Base-by-base conservation (phyloP, 2,797 vertebrate species). In the Lutjanus campechanus region DNA sequence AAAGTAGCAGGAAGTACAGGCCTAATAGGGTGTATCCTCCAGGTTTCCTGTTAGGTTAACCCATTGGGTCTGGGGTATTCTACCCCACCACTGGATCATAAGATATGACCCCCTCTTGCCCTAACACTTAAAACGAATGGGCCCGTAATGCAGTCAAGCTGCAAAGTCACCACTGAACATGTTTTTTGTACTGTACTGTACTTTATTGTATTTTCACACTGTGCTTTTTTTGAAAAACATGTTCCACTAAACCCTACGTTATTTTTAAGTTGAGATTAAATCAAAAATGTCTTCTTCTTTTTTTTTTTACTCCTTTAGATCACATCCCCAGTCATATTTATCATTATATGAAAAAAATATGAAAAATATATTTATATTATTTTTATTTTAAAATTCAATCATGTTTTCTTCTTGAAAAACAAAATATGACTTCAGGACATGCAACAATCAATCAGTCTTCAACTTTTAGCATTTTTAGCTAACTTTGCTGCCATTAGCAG, bases 1-100 rank as follows among this genome's bases (percentile, higher is more conserved):
- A 95, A 96, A 96, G 94, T 90, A 77, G 81, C 91, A 93, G 93
- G 96, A 96, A 94, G 92, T 87, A 86, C 80, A 93, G 90, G 90
- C 92, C 92, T 95, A 94, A 94, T 94, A 94, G 95, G 91, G 95
- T 94, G 92, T 94, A 96, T 95, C 95, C 95, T 94, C 89, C 89
- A 94, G 91, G 90, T 89, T 96, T 95, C 95, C 93, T 93, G 92
- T 91, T 87, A 88, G 87, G 85, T 90, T 93, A 89, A 92, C 92
- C 92, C 91, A 90, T 70, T 86, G 85, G 81, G 81, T 88, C 87
- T 82, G 54, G 83, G 85, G 88, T 89, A 81, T 88, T 91, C 77
- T 86, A 78, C 53, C 56, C 76, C 75, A 77, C 89, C 64, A 76
- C 69, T 73, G 83, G 78, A 85, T 92, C 85, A 75, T 69, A 82